A percentile compares a stretch with the other conserved stretches of the same genome.
Conservation (phyloP, 2,797 vertebrate genomes). For the Xenops minutus region DNA sequence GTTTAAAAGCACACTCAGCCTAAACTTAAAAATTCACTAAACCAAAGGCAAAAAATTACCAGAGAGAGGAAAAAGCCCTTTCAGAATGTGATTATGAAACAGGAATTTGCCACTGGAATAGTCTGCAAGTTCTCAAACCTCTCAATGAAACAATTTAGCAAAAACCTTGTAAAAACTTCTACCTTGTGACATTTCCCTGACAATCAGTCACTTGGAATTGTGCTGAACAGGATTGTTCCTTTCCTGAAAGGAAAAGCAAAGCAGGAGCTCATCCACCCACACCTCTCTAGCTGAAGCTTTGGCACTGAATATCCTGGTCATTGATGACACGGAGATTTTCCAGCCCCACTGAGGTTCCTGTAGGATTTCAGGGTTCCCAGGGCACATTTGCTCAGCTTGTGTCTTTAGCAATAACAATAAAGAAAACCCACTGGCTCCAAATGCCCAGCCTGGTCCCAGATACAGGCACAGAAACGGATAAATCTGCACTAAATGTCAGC, state of each 20-base stretch:
- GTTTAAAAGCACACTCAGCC: rapidly evolving
- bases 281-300: background rate
- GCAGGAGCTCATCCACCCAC: background rate
- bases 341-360: background rate
- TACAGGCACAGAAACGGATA: background rate
- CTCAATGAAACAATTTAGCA: background rate
- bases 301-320: rapidly evolving
- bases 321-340: background rate
- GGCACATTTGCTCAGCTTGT: background rate
- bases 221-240: background rate
- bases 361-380: background rate
- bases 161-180: background rate
- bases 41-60: background rate
- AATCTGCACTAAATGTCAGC: background rate
- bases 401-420: background rate
- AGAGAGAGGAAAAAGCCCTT: background rate
- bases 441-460: background rate
- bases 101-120: background rate
- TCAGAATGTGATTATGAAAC: background rate
- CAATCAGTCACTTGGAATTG: background rate
- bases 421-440: background rate
- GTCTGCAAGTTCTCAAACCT: background rate
- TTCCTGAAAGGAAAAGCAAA: background rate
- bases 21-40: background rate
- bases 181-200: background rate